phyloP scores from a whole-genome alignment of 2,888 invertebrate genomes.

The Colletes collaris region DNA sequence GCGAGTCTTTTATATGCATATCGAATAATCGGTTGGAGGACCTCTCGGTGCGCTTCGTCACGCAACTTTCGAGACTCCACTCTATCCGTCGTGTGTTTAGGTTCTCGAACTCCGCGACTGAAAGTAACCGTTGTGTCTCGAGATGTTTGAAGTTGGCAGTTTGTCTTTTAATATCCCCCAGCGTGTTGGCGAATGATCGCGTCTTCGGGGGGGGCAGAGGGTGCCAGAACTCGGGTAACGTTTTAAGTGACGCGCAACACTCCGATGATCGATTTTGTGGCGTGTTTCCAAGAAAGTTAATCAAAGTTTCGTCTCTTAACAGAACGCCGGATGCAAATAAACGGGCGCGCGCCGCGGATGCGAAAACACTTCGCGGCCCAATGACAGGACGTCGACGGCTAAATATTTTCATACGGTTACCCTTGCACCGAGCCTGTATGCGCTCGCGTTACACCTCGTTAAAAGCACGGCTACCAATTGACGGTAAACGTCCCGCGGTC shows the following conservation, averaged over 20 bases:
- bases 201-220: too few species aligned
- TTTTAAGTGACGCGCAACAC: constrained; percentile 32
- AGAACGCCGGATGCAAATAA: constrained; percentile 12
- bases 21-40: too few species aligned
- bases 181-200: neutral
- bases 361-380: neutral
- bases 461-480: neutral
- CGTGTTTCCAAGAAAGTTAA: constrained; percentile 32
- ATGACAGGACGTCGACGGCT: neutral
- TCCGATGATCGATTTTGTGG: constrained; percentile 28
- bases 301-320: constrained; percentile 39
- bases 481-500: neutral
- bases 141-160: constrained; percentile 2
- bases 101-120: neutral
- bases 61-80: too few species aligned
- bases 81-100: too few species aligned
- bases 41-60: too few species aligned
- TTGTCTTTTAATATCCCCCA: neutral
- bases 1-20: too few species aligned
- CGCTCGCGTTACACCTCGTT: too few species aligned
- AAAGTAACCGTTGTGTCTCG: neutral
- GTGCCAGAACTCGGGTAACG: constrained; percentile 13
- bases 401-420: constrained; percentile 2
- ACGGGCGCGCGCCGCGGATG: neutral
- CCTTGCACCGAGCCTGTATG: neutral